phyloP scores from a whole-genome alignment of 1,140 invertebrate genomes.

The Drosophila teissieri region DNA sequence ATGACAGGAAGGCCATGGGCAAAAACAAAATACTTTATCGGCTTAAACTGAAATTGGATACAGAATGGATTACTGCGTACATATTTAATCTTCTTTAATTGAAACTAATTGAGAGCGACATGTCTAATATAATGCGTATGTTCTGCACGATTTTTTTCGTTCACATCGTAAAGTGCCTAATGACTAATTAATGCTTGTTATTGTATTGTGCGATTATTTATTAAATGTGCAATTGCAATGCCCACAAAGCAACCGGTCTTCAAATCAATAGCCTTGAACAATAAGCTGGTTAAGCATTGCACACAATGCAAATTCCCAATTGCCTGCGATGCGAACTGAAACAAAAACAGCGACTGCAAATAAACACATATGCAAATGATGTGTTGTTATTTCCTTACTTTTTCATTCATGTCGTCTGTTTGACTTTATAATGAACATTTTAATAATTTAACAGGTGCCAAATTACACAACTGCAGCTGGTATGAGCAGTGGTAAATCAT shows the following conservation, averaged over 20 bases:
- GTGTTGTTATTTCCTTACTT: slow-evolving; percentile 28
- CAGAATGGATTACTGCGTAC: slow-evolving; percentile 15
- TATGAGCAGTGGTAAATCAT: slow-evolving; percentile 50
- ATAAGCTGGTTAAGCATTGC: slow-evolving; percentile 69
- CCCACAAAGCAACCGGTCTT: slow-evolving; percentile 5
- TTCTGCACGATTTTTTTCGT: slow-evolving; percentile 21
- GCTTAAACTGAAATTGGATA: slow-evolving; percentile 37
- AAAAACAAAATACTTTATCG: slow-evolving; percentile 28
- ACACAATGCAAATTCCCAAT: slow-evolving; percentile 33
- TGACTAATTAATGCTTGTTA: slow-evolving; percentile 70
- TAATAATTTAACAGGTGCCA: slow-evolving; percentile 60
- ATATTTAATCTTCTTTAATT: slow-evolving; percentile 54
- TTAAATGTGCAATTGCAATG: slow-evolving; percentile 16
- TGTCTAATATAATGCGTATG: slow-evolving; percentile 48
- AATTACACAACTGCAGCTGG: slow-evolving; percentile 30
- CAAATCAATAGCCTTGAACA: slow-evolving; percentile 53
- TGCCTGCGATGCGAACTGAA: slow-evolving; percentile 26
- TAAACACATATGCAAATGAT: slow-evolving; percentile 68
- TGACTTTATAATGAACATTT: slow-evolving; percentile 78
- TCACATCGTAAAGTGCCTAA: slow-evolving; percentile 53
- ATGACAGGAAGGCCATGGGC: slow-evolving; percentile 21
- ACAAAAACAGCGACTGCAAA: slow-evolving; percentile 24
- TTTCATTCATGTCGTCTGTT: slow-evolving; percentile 46
- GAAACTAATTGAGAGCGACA: slow-evolving; percentile 59
- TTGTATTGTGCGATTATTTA: slow-evolving; percentile 57